Percentiles rank a stretch among this genome's conserved stretches.
Conservation (phyloP, 2,113 vertebrate genomes). For the Corapipo altera region DNA sequence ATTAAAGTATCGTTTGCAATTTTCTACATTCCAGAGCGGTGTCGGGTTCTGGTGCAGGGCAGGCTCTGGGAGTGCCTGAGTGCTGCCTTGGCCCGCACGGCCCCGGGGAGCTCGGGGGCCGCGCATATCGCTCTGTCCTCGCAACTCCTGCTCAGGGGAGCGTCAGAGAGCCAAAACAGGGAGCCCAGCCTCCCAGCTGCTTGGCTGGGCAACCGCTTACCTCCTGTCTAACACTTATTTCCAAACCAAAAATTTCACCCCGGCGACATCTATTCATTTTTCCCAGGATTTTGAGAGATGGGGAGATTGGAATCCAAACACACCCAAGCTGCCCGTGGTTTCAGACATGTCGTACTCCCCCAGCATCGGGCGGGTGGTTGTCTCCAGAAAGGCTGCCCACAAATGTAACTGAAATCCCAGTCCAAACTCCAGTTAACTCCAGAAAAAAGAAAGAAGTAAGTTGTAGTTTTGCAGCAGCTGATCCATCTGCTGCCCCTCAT, state of each 20-base stretch:
- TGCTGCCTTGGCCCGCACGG: background rate
- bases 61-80: background rate
- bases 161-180: background rate
- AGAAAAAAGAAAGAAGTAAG: constrained; percentile 8
- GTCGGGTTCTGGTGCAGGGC: background rate
- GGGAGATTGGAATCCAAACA: constrained; percentile 33
- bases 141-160: background rate
- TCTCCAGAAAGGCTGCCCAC: constrained; percentile 66
- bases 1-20: constrained; percentile 47
- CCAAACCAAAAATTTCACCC: background rate
- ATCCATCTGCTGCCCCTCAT: background rate
- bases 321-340: background rate
- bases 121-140: fast-evolving
- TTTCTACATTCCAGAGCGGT: constrained; percentile 34
- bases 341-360: background rate
- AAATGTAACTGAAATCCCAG: constrained; percentile 42
- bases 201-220: background rate
- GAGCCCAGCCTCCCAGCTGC: background rate
- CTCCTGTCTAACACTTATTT: background rate
- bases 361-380: constrained; percentile 2
- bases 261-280: background rate
- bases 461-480: background rate
- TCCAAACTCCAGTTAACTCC: background rate
- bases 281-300: background rate
- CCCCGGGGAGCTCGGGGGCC: background rate